Conservation (phyloP, 2,113 vertebrate genomes). For the Oplegnathus fasciatus region DNA sequence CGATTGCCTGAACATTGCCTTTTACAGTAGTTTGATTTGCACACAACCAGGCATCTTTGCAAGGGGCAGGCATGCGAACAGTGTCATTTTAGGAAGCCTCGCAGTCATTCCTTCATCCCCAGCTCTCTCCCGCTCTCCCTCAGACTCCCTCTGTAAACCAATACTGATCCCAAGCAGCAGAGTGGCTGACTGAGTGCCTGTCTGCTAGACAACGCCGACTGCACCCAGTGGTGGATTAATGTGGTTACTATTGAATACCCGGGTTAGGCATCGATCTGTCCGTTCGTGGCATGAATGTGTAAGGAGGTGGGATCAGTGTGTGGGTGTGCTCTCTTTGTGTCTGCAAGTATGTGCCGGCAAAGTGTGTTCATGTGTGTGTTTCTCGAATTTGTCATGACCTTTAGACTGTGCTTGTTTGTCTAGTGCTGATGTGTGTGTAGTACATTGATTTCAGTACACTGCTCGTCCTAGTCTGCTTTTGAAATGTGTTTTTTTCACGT, state of each 20-base stretch:
- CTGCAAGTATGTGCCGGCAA: not conserved
- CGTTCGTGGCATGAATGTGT: constrained; percentile 71
- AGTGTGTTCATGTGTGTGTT: constrained; percentile 1
- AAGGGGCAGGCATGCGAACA: constrained; percentile 69
- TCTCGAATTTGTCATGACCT: constrained; percentile 37
- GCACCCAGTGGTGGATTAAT: constrained; percentile 81
- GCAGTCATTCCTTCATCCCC: constrained; percentile 68
- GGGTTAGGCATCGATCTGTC: constrained; percentile 74
- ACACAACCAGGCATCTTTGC: constrained; percentile 46
- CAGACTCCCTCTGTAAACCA: constrained; percentile 63
- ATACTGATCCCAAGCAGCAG: constrained; percentile 64
- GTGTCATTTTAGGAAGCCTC: constrained; percentile 70
- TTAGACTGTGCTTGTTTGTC: constrained; percentile 31
- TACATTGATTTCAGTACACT: constrained; percentile 34
- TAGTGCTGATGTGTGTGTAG: constrained; percentile 4
- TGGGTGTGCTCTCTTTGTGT: not conserved
- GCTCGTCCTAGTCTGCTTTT: constrained; percentile 1
- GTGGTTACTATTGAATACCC: constrained; percentile 80
- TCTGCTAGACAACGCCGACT: constrained; percentile 71
- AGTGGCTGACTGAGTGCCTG: constrained; percentile 73
- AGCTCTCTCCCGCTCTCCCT: constrained; percentile 33
- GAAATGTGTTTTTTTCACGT: not conserved
- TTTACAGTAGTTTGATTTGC: constrained; percentile 60
- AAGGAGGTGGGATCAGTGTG: constrained; percentile 45
- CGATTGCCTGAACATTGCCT: constrained; percentile 54